Evolutionary conservation across 2,797 vertebrate genomes (phyloP), one percentile per base, ranked within the genome.

Genomic region (Rallus crepitans): DNA sequence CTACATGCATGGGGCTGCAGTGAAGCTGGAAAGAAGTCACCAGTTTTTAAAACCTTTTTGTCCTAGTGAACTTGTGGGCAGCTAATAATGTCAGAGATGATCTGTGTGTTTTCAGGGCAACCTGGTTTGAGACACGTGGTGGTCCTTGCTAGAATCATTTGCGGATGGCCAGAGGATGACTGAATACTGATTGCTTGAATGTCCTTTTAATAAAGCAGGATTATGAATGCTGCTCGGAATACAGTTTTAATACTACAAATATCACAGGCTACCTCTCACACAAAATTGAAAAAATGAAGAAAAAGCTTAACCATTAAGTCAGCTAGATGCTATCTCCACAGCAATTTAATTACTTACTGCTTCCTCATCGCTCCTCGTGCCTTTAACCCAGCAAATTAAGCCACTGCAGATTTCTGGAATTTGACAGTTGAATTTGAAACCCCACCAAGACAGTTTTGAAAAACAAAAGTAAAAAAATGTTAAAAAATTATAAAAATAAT

Each of bases 281-380:
- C 28, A 60, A 65, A 90, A 82, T 9, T 70, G 35, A 76, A 86
- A 89, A 75, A 70, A 81, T 8, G 3, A 89, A 89, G 73, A 63
- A 92, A 90, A 93, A 93, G 28, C 48, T 31, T 68, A 37, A 61
- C 37, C 27, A 48, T 89, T 81, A 92, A 55, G 69, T 89, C 84
- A 86, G 75, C n/a, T 75, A 42, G 73, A 90, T 90, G 50, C 65
- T 93, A 89, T 94, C 80, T 88, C 70, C 66, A 60, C 35, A 60
- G 66, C 59, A 95, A 69, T 91, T 90, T 95, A 93, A 97, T 95
- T 93, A 82, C 57, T 91, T 65, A n/a, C 33, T 45, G 76, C 66
- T 96, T 95, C 86, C 59, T 69, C n/a, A 50, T 40, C 35, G 68
- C 23, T 95, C 78, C 69, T 70, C n/a, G 13, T 66, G 76, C 68